A percentile compares a stretch with the other conserved stretches of the same genome.
These are phyloP conservation scores for Callaeas wilsoni DNA, from an alignment of 2,113 vertebrate genomes.

Conservation along the genomic window DNA sequence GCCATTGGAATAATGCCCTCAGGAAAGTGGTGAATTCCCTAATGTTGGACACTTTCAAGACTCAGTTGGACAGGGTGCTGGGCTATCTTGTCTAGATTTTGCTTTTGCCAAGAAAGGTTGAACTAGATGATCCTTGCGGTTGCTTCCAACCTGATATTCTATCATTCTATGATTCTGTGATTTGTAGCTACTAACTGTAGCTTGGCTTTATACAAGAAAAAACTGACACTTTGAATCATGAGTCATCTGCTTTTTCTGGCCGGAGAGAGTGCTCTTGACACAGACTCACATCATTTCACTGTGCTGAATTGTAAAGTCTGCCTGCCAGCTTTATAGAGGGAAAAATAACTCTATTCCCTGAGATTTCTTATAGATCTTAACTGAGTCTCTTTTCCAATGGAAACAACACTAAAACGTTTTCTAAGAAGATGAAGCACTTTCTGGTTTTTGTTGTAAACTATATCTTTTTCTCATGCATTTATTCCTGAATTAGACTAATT, in stretches of 20 bases:
- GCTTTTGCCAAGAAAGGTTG: not conserved
- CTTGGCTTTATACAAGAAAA: not conserved
- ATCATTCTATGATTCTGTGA: not conserved
- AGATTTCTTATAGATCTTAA: not conserved
- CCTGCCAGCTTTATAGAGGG: not conserved
- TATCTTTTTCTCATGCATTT: not conserved
- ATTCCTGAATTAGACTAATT: not conserved
- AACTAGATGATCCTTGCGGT: not conserved
- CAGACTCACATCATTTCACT: not conserved
- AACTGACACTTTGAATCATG: not conserved
- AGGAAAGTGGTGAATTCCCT: not conserved
- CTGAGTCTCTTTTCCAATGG: not conserved
- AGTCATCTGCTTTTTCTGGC: not conserved
- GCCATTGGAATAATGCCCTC: not conserved
- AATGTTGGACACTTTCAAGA: fast-evolving
- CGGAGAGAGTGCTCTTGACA: not conserved
- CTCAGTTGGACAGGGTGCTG: not conserved
- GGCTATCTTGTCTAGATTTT: not conserved
- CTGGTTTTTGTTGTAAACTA: not conserved
- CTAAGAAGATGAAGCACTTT: not conserved
- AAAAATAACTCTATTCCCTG: not conserved
- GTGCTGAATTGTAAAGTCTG: not conserved
- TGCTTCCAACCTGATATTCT: not conserved
- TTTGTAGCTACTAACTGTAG: not conserved
- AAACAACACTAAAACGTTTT: not conserved